phyloP scores from a whole-genome alignment of 2,113 vertebrate genomes.

The Galeopterus variegatus region DNA sequence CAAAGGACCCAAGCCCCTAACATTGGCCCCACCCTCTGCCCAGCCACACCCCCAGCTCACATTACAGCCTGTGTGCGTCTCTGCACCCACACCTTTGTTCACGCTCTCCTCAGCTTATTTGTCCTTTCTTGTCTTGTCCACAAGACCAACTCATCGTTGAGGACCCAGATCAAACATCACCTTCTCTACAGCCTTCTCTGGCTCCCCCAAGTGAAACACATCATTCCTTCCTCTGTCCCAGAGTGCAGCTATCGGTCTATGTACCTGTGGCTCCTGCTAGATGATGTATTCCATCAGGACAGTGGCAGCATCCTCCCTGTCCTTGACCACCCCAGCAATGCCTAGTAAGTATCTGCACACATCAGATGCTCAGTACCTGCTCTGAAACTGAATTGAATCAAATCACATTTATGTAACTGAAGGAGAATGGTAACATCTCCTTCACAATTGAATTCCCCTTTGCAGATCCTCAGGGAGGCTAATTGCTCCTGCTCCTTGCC shows the following conservation, averaged over 20 bases:
- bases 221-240: background rate
- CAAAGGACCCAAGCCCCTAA: background rate
- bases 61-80: background rate
- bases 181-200: background rate
- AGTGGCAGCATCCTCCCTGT: background rate
- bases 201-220: background rate
- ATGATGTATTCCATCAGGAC: background rate
- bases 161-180: background rate
- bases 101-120: background rate
- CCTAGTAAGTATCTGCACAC: background rate
- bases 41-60: background rate
- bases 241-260: background rate
- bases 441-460: background rate
- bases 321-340: background rate
- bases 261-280: background rate
- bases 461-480: background rate
- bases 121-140: background rate
- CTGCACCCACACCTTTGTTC: background rate
- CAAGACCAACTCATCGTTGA: background rate
- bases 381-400: background rate
- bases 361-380: background rate
- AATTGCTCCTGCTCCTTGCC: background rate
- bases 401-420: background rate
- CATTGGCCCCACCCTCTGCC: background rate
- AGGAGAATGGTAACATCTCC: background rate